Base-by-base conservation (phyloP, 1,140 invertebrate genomes). In the Pteromalus puparum region DNA sequence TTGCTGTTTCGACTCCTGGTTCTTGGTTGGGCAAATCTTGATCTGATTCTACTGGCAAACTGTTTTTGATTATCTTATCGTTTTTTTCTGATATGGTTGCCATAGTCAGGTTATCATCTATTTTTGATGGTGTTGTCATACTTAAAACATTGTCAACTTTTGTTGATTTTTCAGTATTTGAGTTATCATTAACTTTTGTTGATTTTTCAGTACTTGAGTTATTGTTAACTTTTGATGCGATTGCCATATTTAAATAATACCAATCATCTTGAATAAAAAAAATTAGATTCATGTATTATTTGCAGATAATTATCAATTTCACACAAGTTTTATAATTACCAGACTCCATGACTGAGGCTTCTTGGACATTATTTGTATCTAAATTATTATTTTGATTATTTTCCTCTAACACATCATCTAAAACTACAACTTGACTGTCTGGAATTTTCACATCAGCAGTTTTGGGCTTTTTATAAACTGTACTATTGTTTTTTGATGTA, bases 251-350 rank as follows among this genome's bases (percentile, higher is more conserved):
- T 26, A 76, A 76, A 76, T 48, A 76, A 48, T 76, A 76, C 46
- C 74, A 76, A 53, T 76, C 74, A 76, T 53, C 46, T 76, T 28
- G 48, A 76, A 76, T 24, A 76, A 48, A n/a, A 24, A 75, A 48
- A 24, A 46, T 3, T 48, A 67, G 4, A 67, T 67, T 26, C 26
- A 24, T 67, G 7, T 9, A 24, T 67, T 67, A 1, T 26, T 24
- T 67, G 15, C 61, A 67, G 21, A 67, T 4, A 67, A 67, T 24
- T 18, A 67, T 1, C 5, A 67, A 67, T 24, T 65, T 65, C 4
- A 65, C 1, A 21, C 5, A n/a, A 1, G 10, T 48, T 74, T 74
- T 46, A 42, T 48, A 76, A 53, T 53, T 76, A 76, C 46, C 74
- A 18, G 74, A 76, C 24, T 76, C 74, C 2, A 53, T 24, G 10